These are phyloP conservation scores for Catonia carolina DNA, from an alignment of 2,888 invertebrate genomes.

Conservation along the genomic window DNA sequence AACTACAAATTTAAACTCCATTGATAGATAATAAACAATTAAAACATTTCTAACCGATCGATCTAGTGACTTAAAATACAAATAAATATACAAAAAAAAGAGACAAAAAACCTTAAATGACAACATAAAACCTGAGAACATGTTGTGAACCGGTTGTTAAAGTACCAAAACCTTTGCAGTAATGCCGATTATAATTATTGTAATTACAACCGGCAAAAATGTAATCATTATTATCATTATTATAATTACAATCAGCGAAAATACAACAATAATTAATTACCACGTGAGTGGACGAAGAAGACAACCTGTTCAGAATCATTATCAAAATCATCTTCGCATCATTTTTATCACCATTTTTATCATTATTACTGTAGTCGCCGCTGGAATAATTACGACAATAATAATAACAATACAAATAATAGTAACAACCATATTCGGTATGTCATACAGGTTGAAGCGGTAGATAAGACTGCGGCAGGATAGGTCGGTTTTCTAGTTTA, in stretches of 20 bases:
- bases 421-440: constrained; percentile 18
- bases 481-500: constrained; percentile 92
- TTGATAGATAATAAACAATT: no score
- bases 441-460: constrained; percentile 32
- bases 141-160: constrained; percentile 15
- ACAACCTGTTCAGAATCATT: no score
- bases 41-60: no score
- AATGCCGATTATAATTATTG: not conserved
- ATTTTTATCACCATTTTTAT: not conserved
- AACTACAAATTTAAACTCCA: no score
- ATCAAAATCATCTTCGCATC: not conserved
- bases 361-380: not conserved
- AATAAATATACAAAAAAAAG: no score
- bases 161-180: not conserved
- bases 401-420: no score
- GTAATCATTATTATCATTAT: no score
- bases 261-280: not conserved
- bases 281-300: not conserved
- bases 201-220: no score
- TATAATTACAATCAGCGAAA: no score
- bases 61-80: no score
- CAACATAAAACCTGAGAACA: constrained; percentile 26
- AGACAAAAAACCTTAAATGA: constrained; percentile 5
- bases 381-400: no score
- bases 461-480: constrained; percentile 51